These are phyloP conservation scores for Epinotia demarniana DNA, from an alignment of 2,888 invertebrate genomes.

Conservation along the genomic window DNA sequence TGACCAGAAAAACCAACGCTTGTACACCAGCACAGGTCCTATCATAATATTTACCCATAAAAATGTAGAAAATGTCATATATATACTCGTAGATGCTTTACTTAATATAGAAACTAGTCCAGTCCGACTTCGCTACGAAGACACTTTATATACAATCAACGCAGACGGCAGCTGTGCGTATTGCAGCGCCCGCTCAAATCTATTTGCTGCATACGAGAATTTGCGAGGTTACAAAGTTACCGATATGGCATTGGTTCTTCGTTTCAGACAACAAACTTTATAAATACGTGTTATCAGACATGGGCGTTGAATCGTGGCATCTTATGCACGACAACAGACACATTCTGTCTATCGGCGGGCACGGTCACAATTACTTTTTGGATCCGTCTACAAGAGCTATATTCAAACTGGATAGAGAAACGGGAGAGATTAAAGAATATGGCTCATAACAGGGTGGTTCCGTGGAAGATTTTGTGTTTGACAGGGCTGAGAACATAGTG, in stretches of 20 bases:
- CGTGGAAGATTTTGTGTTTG: slow-evolving; percentile 15
- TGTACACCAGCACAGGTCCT: not conserved
- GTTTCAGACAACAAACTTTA: slow-evolving; percentile 6
- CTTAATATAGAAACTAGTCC: not conserved
- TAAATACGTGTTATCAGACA: not conserved
- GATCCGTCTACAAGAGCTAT: not conserved
- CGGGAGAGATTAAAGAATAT: slow-evolving; percentile 2
- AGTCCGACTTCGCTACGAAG: not conserved
- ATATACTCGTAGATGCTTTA: not conserved
- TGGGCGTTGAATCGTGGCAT: not conserved
- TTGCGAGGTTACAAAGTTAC: slow-evolving; percentile 6
- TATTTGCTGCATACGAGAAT: slow-evolving; percentile 12
- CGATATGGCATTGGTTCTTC: slow-evolving; percentile 22
- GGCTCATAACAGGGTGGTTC: not conserved
- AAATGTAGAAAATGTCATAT: not conserved
- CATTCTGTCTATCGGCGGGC: not conserved
- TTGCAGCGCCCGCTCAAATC: not conserved
- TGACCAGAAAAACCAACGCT: not conserved
- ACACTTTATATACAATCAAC: not conserved
- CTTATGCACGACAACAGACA: not conserved
- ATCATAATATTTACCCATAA: not conserved
- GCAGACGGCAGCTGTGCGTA: slow-evolving; percentile 8
- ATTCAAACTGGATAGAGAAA: slow-evolving; percentile 3
- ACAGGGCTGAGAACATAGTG: slow-evolving; percentile 11
- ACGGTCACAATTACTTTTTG: not conserved